Evolutionary conservation across 2,888 invertebrate genomes (phyloP), one percentile per base, ranked within the genome.

Genomic region (Cheilosia pagana): DNA sequence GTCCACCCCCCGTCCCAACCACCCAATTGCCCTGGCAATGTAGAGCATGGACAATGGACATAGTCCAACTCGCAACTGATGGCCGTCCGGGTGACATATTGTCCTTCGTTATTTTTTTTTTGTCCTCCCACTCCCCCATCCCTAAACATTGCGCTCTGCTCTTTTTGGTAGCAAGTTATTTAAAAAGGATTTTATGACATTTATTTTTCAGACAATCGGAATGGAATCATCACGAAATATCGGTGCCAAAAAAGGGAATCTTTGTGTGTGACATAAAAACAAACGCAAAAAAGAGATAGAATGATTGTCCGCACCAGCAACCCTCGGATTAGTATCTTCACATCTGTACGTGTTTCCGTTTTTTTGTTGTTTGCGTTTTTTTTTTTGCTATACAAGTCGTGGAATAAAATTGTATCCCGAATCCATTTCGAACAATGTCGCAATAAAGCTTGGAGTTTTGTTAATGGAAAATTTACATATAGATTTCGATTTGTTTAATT

Each of bases 131-230:
- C n/a, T n/a, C n/a, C n/a, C n/a, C n/a, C n/a, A n/a, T n/a, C 57
- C 62, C 25, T 6, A n/a, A 19, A 52, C 52, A 52, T 8, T 2
- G 14, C 25, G 63, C 28, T 53, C 41, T 67, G 48, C 21, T 48
- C 71, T 53, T 60, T 85, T 85, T 59, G 71, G 55, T 62, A 57
- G 79, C 65, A 75, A 76, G 85, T 76, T 81, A 81, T 81, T 85
- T 85, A 81, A 86, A 86, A 86, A 86, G 81, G 81, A 86, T 86
- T 86, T 86, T 86, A 86, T 86, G 86, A 86, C 86, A 86, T 86
- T 86, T 86, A 81, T 81, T 81, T 86, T 86, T 67, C 81, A 81
- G 81, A 76, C 86, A 86, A 86, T 86, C 81, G 71, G 75, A 86
- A 86, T 86, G 86, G 71, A 77, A 81, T 77, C 81, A 86, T 81